Base-by-base conservation (phyloP, 2,113 vertebrate species). In the Poicephalus gulielmi region DNA sequence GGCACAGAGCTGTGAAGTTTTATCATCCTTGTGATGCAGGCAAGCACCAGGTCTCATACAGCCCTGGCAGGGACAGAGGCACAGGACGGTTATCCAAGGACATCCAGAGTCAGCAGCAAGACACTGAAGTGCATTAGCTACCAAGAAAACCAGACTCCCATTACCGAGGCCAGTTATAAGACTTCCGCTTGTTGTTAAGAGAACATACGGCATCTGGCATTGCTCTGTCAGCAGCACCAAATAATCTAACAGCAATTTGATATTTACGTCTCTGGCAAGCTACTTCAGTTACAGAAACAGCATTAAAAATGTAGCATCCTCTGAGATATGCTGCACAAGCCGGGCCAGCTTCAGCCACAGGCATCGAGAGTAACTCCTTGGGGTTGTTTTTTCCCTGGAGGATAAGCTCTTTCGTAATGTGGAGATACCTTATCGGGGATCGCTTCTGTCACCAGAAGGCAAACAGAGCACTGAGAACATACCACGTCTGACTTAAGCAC, bases 51-150 rank as follows among this genome's bases (percentile, higher is more conserved):
- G 75, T 39, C 79, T 76, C 60, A 73, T 68, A 52, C 83, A 77
- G 91, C 37, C 67, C 90, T 49, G 73, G 82, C 90, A 88, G 91
- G 83, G 90, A 88, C 94, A 81, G 84, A 95, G 81, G 75, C 87
- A 92, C 68, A 64, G 47, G 71, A 83, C 55, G 28, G 92, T 95
- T 90, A 88, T 75, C 81, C 92, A 94, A 96, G 95, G 94, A 96
- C 96, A 95, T 83, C 62, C 80, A 70, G 47, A 80, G 83, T 52
- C 74, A 77, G 76, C 77, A 73, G 66, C 66, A 50, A 69, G 82
- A 80, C 73, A 80, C 47, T 4, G 52, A 80, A 50, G 62, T 35
- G 17, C 11, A 37, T 47, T 17, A 71, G 85, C 76, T 75, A 87
- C 69, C 74, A 67, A 81, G 69, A 90, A 73, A 80, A 73, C 49